phyloP scores from a whole-genome alignment of 2,888 invertebrate species.

The Lasioglossum oenotherae region DNA sequence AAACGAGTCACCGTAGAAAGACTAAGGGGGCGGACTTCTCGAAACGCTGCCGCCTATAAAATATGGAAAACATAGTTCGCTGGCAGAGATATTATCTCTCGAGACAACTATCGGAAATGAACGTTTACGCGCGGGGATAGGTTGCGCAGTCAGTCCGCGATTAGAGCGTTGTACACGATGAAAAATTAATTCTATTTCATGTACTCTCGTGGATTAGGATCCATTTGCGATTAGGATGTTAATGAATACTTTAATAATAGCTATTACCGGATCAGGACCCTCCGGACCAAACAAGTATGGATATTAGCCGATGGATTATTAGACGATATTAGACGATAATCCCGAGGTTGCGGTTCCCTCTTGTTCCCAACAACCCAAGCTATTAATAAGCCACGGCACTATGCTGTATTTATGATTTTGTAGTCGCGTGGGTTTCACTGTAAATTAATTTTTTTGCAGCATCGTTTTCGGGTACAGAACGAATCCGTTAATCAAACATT shows the following conservation, averaged over 20 bases:
- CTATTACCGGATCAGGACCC: background rate
- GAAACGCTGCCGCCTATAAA: background rate
- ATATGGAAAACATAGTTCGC: background rate
- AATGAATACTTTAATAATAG: background rate
- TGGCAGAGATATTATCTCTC: background rate
- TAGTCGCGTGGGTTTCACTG: constrained; percentile 51
- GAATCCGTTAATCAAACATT: constrained; percentile 13
- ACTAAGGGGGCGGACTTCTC: background rate
- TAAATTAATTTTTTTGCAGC: constrained; percentile 46
- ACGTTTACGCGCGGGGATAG: background rate
- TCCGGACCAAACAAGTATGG: background rate
- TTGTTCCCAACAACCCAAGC: background rate
- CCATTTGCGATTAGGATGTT: background rate
- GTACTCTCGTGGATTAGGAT: background rate
- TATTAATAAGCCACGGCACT: background rate
- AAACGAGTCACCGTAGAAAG: background rate
- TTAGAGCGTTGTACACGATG: background rate
- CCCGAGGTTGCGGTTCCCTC: background rate
- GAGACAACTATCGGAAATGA: background rate
- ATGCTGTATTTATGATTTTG: background rate
- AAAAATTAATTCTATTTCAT: background rate
- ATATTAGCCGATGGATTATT: no score
- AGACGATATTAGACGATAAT: no score
- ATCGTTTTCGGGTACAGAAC: constrained; percentile 38
- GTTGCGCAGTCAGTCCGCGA: background rate